These are phyloP conservation scores for Lepilemur ruficaudatus DNA, from an alignment of 2,797 vertebrate species.

Conservation along the genomic window DNA sequence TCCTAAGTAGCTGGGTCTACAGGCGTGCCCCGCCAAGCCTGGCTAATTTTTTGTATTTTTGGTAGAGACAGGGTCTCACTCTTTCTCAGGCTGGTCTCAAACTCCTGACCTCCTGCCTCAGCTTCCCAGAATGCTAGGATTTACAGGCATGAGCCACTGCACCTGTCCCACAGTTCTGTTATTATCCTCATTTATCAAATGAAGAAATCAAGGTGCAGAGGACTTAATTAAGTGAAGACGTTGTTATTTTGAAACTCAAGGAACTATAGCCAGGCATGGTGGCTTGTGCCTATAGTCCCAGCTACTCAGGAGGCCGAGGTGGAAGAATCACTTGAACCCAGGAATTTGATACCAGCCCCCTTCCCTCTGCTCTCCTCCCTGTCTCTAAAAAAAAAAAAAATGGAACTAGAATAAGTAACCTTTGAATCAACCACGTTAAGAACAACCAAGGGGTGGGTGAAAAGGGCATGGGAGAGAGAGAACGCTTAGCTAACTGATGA, in stretches of 20 bases:
- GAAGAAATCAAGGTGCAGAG: not conserved
- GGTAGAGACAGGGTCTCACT: too few species aligned
- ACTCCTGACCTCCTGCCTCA: too few species aligned
- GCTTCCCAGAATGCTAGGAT: too few species aligned
- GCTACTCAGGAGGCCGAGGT: not conserved
- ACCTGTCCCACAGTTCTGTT: not conserved
- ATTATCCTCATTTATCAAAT: not conserved
- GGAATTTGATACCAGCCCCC: not conserved
- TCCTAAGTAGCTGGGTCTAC: too few species aligned
- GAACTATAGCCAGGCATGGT: not conserved
- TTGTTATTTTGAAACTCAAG: constrained; percentile 37
- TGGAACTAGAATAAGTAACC: not conserved
- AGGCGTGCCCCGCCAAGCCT: too few species aligned
- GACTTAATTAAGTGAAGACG: not conserved
- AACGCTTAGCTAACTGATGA: not conserved
- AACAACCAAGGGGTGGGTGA: not conserved
- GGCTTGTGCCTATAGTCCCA: not conserved
- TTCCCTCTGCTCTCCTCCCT: not conserved
- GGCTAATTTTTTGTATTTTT: too few species aligned
- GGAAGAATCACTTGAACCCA: not conserved
- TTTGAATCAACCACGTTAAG: not conserved
- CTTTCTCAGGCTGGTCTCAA: too few species aligned
- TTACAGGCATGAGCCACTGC: too few species aligned
- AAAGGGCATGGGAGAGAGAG: not conserved
- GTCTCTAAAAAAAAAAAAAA: not conserved